Conservation (phyloP, 2,797 vertebrate species). For the Enteromius anoplus region DNA sequence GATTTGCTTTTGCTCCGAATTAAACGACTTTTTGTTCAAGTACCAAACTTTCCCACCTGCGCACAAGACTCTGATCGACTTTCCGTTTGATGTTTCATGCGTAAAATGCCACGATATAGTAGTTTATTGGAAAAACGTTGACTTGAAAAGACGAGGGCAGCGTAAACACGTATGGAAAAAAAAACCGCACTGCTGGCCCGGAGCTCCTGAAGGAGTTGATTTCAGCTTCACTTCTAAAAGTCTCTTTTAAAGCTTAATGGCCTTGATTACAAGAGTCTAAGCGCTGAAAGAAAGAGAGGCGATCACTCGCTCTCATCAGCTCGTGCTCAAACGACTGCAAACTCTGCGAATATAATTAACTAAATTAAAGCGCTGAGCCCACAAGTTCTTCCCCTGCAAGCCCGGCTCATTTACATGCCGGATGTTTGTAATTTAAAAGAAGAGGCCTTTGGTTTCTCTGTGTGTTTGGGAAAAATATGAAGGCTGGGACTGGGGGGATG, state of each 20-base stretch:
- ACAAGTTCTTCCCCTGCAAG: constrained; percentile 62
- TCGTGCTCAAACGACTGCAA: constrained; percentile 49
- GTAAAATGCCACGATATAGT: not conserved
- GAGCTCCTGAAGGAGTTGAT: constrained; percentile 38
- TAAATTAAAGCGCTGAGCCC: constrained; percentile 65
- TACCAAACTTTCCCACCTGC: constrained; percentile 2
- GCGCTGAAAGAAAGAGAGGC: constrained; percentile 42
- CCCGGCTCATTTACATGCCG: constrained; percentile 63
- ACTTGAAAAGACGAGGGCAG: constrained; percentile 29
- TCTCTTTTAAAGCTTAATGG: constrained; percentile 53
- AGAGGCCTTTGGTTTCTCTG: constrained; percentile 51
- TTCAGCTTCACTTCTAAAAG: constrained; percentile 43
- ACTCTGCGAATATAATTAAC: constrained; percentile 60
- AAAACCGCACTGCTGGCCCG: constrained; percentile 9
- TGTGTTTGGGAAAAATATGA: constrained; percentile 57
- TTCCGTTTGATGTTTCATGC: not conserved
- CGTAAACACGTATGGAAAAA: constrained; percentile 18
- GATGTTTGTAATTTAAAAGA: constrained; percentile 61
- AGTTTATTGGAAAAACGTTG: constrained; percentile 22
- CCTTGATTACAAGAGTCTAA: constrained; percentile 49
- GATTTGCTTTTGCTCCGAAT: not conserved
- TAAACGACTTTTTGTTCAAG: constrained; percentile 3
- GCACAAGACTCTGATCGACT: not conserved
- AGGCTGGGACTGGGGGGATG: constrained; percentile 66
- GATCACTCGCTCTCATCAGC: constrained; percentile 48